phyloP scores from a whole-genome alignment of 2,797 vertebrate genomes.

The Chaunax sp. region DNA sequence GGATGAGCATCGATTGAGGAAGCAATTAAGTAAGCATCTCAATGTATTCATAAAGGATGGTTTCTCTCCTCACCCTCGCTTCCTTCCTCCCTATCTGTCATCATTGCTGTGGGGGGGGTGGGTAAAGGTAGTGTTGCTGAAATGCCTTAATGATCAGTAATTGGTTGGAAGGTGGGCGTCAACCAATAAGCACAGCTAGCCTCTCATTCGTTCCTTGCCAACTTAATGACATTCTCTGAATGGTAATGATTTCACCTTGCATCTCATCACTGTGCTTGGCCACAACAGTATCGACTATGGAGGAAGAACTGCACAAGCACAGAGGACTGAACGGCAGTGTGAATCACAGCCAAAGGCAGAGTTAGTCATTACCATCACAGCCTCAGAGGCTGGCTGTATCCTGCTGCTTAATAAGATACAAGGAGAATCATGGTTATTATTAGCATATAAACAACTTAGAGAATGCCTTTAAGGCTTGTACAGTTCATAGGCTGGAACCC shows the following conservation, averaged over 20 bases:
- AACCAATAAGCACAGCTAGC: constrained; percentile 42
- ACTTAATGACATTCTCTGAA: constrained; percentile 42
- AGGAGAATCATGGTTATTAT: constrained; percentile 57
- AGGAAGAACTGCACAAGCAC: constrained; percentile 24
- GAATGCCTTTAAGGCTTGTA: constrained; percentile 37
- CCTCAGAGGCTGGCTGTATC: constrained; percentile 45
- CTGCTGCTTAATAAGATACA: constrained; percentile 36
- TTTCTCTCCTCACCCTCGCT: constrained; percentile 41
- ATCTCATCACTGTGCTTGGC: constrained; percentile 49
- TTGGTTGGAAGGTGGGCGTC: constrained; percentile 36
- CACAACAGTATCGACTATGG: too few species aligned
- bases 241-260: constrained; percentile 47
- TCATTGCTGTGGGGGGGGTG: constrained; percentile 14
- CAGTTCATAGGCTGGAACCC: constrained; percentile 30
- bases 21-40: constrained; percentile 77
- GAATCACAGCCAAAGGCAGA: constrained; percentile 70
- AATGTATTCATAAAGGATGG: constrained; percentile 67
- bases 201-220: constrained; percentile 25
- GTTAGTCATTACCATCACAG: constrained; percentile 61
- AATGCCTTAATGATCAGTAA: constrained; percentile 51
- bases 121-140: constrained; percentile 28
- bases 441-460: constrained; percentile 47
- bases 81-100: constrained; percentile 24
- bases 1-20: constrained; percentile 72
- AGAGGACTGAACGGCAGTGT: constrained; percentile 61